Conservation (phyloP, 1,140 invertebrate genomes). For the Philaenus spumarius region DNA sequence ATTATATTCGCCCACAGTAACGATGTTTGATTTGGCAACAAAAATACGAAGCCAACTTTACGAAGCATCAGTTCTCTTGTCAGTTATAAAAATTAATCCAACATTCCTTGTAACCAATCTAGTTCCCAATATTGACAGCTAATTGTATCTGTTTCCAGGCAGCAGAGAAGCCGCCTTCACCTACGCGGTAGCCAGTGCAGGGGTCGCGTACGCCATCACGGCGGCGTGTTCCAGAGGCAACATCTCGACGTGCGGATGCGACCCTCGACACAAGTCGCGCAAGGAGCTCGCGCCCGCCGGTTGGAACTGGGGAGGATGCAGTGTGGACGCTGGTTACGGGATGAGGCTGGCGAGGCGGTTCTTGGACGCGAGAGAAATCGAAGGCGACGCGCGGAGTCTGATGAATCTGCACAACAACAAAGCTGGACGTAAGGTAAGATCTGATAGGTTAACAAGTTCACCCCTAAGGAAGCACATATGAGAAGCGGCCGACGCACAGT, state of each 20-base stretch:
- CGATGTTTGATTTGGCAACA: too few species aligned
- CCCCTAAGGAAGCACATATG: too few species aligned
- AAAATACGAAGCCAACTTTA: too few species aligned
- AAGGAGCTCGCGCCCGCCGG: conserved; percentile 32
- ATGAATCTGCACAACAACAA: conserved; percentile 98
- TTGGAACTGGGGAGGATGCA: conserved; percentile 87
- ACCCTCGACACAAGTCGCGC: conserved; percentile 32
- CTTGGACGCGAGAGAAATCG: conserved; percentile 75
- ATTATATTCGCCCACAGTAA: too few species aligned
- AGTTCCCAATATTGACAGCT: too few species aligned
- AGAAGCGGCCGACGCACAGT: too few species aligned
- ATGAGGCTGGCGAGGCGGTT: conserved; percentile 71
- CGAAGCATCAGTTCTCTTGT: too few species aligned
- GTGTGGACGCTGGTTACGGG: conserved; percentile 70
- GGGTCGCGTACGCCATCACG: conserved; percentile 83
- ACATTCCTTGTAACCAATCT: too few species aligned
- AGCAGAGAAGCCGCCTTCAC: conserved; percentile 87
- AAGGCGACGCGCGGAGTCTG: conserved; percentile 73
- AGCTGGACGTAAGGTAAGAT: conserved; percentile 79
- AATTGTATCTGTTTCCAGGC: too few species aligned
- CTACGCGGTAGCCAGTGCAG: conserved; percentile 84
- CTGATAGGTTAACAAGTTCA: too few species aligned
- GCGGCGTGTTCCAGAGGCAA: conserved; percentile 84
- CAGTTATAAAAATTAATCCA: too few species aligned
- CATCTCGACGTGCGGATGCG: conserved; percentile 82